Percentiles rank a stretch among this genome's conserved stretches.
phyloP scores from a whole-genome alignment of 2,113 vertebrate genomes.

The Psophia crepitans region DNA sequence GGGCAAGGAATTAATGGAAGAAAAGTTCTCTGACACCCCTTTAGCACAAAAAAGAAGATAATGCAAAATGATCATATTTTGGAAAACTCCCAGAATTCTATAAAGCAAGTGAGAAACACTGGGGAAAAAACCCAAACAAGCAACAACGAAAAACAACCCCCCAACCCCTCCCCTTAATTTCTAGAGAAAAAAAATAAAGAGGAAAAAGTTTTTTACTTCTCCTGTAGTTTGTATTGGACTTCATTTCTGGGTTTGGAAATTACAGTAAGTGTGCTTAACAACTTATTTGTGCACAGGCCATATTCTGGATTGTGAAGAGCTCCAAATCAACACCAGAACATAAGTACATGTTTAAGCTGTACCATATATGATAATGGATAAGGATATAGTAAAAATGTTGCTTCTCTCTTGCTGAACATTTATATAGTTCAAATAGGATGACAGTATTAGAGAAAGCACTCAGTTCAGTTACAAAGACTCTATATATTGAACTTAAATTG shows the following conservation, averaged over 20 bases:
- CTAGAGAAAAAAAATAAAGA: neutral
- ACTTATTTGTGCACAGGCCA: neutral
- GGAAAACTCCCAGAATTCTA: neutral
- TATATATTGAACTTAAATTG: neutral
- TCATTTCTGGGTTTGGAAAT: neutral
- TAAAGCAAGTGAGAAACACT: neutral
- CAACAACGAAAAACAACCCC: neutral
- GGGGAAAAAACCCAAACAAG: accelerated
- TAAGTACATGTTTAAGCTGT: neutral
- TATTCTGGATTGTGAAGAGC: neutral
- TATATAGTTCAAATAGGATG: neutral
- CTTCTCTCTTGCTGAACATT: neutral
- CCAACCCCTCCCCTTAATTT: neutral
- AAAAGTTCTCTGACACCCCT: neutral
- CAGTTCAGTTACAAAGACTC: neutral
- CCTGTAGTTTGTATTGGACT: neutral
- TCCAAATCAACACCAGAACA: neutral
- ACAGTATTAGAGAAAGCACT: neutral
- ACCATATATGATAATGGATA: neutral
- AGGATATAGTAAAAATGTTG: neutral
- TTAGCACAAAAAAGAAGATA: neutral
- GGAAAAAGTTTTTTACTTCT: neutral
- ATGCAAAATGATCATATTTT: neutral
- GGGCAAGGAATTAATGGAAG: neutral
- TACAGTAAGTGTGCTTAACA: neutral